Conservation (phyloP, 2,113 vertebrate species). For the Cynoglossus semilaevis region DNA sequence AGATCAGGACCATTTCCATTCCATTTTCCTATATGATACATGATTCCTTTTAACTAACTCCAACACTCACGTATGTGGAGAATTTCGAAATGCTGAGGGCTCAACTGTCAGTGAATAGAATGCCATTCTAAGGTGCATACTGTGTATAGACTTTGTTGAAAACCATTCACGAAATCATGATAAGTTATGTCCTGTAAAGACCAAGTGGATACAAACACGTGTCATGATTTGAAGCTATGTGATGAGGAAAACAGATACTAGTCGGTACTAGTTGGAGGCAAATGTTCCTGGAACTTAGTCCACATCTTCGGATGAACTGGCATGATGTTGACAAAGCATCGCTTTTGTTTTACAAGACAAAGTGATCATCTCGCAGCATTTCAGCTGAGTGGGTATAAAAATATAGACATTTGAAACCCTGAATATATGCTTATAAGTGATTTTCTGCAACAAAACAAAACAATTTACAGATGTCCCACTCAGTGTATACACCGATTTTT, state of each 20-base stretch:
- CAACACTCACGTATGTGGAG: constrained; percentile 29
- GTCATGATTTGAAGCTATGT: constrained; percentile 61
- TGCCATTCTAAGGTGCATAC: constrained; percentile 54
- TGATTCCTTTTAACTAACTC: constrained; percentile 39
- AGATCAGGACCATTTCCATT: constrained; percentile 35
- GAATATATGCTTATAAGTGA: constrained; percentile 74
- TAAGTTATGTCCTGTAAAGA: constrained; percentile 40
- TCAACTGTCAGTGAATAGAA: constrained; percentile 41
- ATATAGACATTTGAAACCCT: constrained; percentile 79
- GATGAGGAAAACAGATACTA: constrained; percentile 49
- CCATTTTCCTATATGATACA: constrained; percentile 44
- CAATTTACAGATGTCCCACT: constrained; percentile 65
- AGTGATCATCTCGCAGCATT: constrained; percentile 73
- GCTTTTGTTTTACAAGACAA: constrained; percentile 64
- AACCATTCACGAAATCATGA: constrained; percentile 42
- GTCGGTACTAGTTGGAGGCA: constrained; percentile 45
- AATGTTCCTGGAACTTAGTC: constrained; percentile 39
- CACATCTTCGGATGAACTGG: constrained; percentile 53
- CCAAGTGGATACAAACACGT: constrained; percentile 47
- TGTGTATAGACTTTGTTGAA: constrained; percentile 49
- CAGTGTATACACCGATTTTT: constrained; percentile 45
- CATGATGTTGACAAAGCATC: constrained; percentile 62
- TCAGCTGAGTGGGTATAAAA: constrained; percentile 78
- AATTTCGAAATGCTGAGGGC: constrained; percentile 31
- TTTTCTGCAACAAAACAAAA: constrained; percentile 68